Conservation (phyloP, 2,797 vertebrate species). For the Serranus cabrilla region DNA sequence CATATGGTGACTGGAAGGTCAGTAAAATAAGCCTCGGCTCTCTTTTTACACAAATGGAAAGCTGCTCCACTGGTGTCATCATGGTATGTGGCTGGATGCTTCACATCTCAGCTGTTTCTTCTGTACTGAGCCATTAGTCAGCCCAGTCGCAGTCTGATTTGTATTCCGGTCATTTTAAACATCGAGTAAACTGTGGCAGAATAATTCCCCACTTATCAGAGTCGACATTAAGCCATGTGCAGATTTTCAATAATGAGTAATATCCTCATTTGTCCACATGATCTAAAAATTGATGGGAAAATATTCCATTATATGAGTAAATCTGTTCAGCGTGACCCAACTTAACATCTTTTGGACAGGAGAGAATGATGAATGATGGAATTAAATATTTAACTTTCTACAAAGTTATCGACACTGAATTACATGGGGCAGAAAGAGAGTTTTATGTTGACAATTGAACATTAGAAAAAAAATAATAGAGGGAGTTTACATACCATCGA, state of each 20-base stretch:
- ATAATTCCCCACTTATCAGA: constrained; percentile 56
- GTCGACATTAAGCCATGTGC: constrained; percentile 40
- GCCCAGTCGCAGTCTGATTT: constrained; percentile 51
- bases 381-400: constrained; percentile 15
- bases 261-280: constrained; percentile 45
- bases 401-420: not conserved
- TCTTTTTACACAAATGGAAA: constrained; percentile 53
- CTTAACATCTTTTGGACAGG: constrained; percentile 22
- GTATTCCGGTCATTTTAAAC: constrained; percentile 66
- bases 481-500: too few species aligned
- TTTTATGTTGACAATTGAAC: not conserved
- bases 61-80: constrained; percentile 41
- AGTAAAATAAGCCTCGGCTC: constrained; percentile 15
- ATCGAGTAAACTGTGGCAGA: constrained; percentile 38
- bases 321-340: constrained; percentile 46
- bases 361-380: constrained; percentile 29
- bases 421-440: not conserved
- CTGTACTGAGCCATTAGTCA: constrained; percentile 45
- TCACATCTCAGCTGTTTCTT: constrained; percentile 54
- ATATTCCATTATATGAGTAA: constrained; percentile 50
- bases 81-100: constrained; percentile 19
- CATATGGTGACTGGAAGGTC: constrained; percentile 51
- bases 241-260: constrained; percentile 57
- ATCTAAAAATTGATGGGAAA: constrained; percentile 57
- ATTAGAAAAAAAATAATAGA: not conserved